Evolutionary conservation across 2,888 invertebrate species (phyloP), one percentile per base, ranked within the genome.

Genomic region (Spodoptera picta): DNA sequence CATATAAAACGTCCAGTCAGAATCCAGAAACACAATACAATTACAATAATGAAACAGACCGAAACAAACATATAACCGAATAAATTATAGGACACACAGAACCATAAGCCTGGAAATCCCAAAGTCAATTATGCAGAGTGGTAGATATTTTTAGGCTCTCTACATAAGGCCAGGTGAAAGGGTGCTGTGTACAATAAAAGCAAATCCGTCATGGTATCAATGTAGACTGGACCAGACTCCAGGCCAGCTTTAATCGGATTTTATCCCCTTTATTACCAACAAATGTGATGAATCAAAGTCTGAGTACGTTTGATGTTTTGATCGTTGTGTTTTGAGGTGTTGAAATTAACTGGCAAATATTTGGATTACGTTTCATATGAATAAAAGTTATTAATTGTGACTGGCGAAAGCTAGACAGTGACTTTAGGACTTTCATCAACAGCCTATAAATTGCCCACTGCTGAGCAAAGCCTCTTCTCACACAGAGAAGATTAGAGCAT

Each of bases 191-290:
- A 64, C 70, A 79, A 79, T 79, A 73, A 77, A 73, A 79, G 60
- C 67, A 73, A 73, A 73, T 60, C 62, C 67, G 75, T 72, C 71
- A 69, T 59, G 19, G 61, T 70, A 59, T 61, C 73, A 54, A 48
- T 7, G 60, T 67, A 69, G 75, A 72, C 67, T 68, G 65, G 62
- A 50, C 65, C 58, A 14, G 46, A 69, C 63, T 65, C 64, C 31
- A 61, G 61, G 65, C 72, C 61, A 55, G 68, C 71, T 83, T 80
- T 87, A 87, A 87, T 86, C 87, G 83, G 81, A 87, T 87, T 84
- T 81, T 79, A 82, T 81, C 77, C 82, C 85, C 82, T 68, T 80
- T 81, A 87, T 84, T 84, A 83, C 81, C 78, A 79, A 71, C 75
- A 72, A 77, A 75, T 68, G 69, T 67, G 65, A 77, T 73, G 73